These are phyloP conservation scores for Anguilla pacifica DNA, from an alignment of 2,797 vertebrate genomes.

Conservation along the genomic window DNA sequence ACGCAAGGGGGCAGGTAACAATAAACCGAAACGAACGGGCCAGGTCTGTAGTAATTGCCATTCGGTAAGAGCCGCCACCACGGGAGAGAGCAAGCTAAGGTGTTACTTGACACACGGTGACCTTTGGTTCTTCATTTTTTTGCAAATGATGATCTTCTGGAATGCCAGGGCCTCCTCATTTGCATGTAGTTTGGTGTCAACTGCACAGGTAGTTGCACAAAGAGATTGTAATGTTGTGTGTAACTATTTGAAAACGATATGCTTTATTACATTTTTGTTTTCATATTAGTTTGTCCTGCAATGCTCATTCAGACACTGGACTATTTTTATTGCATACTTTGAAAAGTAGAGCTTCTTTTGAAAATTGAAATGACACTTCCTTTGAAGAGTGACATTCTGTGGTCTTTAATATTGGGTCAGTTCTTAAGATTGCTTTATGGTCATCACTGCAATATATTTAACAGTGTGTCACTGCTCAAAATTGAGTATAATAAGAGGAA, in stretches of 20 bases:
- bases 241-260: background rate
- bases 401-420: background rate
- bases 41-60: background rate
- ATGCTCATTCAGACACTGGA: background rate
- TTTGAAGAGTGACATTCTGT: background rate
- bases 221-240: background rate
- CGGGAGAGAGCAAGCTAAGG: background rate
- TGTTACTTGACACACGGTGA: background rate
- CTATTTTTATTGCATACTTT: background rate
- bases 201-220: background rate
- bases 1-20: background rate
- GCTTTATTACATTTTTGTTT: background rate
- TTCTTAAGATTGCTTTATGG: background rate
- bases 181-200: background rate
- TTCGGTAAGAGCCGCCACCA: background rate
- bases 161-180: background rate
- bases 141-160: background rate
- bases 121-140: background rate
- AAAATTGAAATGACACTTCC: background rate
- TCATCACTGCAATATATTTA: background rate
- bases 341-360: background rate
- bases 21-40: background rate
- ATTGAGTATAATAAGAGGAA: background rate
- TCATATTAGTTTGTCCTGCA: background rate
- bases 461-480: background rate